phyloP scores from a whole-genome alignment of 2,888 invertebrate genomes.

The Nomada ferruginata region DNA sequence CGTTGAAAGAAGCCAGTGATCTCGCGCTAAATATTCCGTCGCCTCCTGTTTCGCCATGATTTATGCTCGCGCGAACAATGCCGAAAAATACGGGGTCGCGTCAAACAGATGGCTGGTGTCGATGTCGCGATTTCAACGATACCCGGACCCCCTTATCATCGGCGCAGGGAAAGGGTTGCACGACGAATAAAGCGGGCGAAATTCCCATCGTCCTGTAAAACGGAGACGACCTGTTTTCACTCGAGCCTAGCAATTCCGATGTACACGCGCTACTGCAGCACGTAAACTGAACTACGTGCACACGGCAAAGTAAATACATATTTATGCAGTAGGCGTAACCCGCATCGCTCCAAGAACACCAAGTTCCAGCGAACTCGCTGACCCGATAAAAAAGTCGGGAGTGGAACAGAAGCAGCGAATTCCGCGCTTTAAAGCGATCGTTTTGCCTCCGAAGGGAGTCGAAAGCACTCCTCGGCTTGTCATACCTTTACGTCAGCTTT shows the following conservation, averaged over 20 bases:
- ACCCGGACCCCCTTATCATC: not conserved
- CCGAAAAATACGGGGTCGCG: conserved; percentile 25
- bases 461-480: not conserved
- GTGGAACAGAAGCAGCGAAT: conserved; percentile 7
- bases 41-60: conserved; percentile 26
- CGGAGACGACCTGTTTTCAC: not conserved
- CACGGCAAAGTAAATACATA: conserved; percentile 32
- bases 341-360: conserved; percentile 37
- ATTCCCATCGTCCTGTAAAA: not conserved
- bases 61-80: conserved; percentile 49
- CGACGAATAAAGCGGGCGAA: not conserved
- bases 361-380: conserved; percentile 31
- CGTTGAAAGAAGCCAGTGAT: conserved; percentile 10
- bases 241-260: not conserved
- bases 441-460: not conserved
- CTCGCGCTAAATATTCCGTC: conserved; percentile 46
- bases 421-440: not conserved
- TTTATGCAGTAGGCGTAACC: conserved; percentile 50
- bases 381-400: conserved; percentile 32
- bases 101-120: conserved; percentile 34
- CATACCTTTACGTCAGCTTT: not conserved
- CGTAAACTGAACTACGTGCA: not conserved
- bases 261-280: not conserved
- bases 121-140: conserved; percentile 35
- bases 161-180: not conserved